Evolutionary conservation across 2,888 invertebrate genomes (phyloP).

Genomic region (Lasius fuliginosus): DNA sequence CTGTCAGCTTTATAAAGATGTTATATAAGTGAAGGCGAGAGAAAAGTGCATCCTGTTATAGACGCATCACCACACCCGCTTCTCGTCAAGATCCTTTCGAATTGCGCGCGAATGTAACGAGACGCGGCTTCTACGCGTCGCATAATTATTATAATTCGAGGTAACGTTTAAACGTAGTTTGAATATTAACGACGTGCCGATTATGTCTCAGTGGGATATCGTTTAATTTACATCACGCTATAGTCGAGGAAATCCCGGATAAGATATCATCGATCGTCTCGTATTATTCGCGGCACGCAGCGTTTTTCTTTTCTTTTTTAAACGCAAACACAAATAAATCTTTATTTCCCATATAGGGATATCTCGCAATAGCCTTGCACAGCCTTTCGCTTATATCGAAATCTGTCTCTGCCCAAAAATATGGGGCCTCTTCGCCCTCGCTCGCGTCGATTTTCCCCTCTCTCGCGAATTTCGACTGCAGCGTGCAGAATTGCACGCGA

Average conservation of each 20-base stretch:
- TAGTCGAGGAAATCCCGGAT: conserved; percentile 40
- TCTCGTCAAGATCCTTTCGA: neutral
- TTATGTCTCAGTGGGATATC: conserved; percentile 35
- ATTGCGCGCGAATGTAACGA: conserved; percentile 32
- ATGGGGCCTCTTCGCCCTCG: no score
- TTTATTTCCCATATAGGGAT: neutral
- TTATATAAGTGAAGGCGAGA: conserved; percentile 39
- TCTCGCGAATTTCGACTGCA: conserved; percentile 55
- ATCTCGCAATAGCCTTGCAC: neutral
- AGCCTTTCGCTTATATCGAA: neutral
- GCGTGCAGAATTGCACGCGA: conserved; percentile 41
- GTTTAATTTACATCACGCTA: conserved; percentile 39
- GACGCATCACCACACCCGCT: conserved; percentile 53
- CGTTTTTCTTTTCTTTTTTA: neutral
- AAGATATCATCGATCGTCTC: neutral
- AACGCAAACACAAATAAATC: neutral
- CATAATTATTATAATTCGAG: conserved; percentile 40
- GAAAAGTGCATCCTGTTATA: conserved; percentile 59
- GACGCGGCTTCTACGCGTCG: neutral
- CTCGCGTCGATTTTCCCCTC: conserved; percentile 31
- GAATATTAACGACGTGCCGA: conserved; percentile 35
- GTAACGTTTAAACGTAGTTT: conserved; percentile 18
- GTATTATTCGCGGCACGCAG: neutral
- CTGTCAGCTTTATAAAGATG: neutral
- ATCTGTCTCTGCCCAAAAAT: neutral